Evolutionary conservation across 2,888 invertebrate genomes (phyloP), one percentile per base, ranked within the genome.

Genomic region (Junonia oenone): DNA sequence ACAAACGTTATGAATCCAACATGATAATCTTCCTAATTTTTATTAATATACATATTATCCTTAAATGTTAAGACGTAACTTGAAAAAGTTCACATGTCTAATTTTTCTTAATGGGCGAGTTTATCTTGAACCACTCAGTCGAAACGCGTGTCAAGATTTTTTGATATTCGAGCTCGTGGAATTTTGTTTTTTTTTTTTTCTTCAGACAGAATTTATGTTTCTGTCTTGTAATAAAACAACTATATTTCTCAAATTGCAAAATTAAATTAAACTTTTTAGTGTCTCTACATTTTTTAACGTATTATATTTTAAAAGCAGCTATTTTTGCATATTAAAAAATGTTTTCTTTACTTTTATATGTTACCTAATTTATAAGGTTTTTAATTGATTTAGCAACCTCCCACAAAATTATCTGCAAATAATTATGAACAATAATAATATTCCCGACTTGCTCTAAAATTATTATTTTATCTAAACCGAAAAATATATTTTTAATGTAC

Each of bases 101-200:
- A 56, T 63, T 62, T 58, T 54, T 29, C 50, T 47, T 49, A 19
- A 45, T 45, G 33, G 51, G 59, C 51, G 53, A 59, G 55, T 62
- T 62, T 57, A 57, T 49, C 55, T 59, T 51, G 37, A 57, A 37
- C 50, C 27, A 46, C 54, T 59, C 47, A 48, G 48, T 45, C 56
- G 14, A 35, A 48, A 55, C 54, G 52, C 37, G 45, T 38, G 58
- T 63, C 55, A 53, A 55, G 58, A 27, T 33, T n/a, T 47, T 55
- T 59, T 57, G 59, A 57, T 59, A 59, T 58, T 55, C 37, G 58
- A 56, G 53, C 45, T 50, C 49, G 38, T n/a, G 40, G 46, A 45
- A 51, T 56, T 45, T 38, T 27, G 22, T 19, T 55, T 45, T 45
- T 29, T 31, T 47, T 14, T 26, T 29, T 31, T 47, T 14, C 14